Evolutionary conservation across 2,888 invertebrate species (phyloP).

Genomic region (Lasius fuliginosus): DNA sequence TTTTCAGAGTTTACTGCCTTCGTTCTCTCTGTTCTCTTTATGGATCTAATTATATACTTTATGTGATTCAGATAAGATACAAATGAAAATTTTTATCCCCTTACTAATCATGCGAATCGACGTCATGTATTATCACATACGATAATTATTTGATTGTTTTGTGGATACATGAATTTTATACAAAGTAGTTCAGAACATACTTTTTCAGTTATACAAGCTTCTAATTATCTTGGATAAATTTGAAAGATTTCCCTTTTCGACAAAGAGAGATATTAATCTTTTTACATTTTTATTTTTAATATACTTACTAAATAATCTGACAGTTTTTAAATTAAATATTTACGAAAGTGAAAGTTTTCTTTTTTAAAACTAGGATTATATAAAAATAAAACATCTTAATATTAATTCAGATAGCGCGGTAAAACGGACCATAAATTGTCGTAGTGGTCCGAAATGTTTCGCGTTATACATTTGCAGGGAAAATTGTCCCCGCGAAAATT

Average conservation of each 20-base stretch:
- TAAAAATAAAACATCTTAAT: not conserved
- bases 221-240: not conserved
- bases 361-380: not conserved
- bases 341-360: not conserved
- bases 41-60: slow-evolving; percentile 2
- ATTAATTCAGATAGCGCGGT: not conserved
- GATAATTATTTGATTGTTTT: not conserved
- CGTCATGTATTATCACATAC: not conserved
- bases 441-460: not conserved
- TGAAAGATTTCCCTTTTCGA: not conserved
- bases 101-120: not conserved
- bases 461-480: not conserved
- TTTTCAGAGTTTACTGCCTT: not conserved
- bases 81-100: not conserved
- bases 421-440: not conserved
- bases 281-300: not conserved
- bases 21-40: not conserved
- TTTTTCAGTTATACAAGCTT: not conserved
- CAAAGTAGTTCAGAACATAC: not conserved
- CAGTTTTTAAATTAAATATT: not conserved
- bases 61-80: slow-evolving; percentile 25
- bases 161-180: not conserved
- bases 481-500: slow-evolving; percentile 2
- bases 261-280: not conserved
- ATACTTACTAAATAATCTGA: not conserved